Base-by-base conservation (phyloP, 2,888 invertebrate species). In the Drosophila kambysellisi region DNA sequence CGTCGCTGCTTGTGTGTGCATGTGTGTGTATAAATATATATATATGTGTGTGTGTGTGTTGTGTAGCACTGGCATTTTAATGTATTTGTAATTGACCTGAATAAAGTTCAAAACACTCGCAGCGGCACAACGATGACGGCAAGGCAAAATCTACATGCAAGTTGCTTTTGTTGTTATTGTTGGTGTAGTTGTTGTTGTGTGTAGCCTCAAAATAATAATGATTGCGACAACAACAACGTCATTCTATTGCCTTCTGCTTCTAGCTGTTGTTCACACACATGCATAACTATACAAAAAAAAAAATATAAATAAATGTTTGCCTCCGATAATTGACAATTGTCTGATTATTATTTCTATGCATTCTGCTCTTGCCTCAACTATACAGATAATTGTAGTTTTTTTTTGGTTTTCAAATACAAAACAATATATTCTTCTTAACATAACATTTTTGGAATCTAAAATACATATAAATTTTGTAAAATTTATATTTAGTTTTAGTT, bases 81-180 rank as follows among this genome's bases (percentile, higher is more conserved):
- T 91, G 91, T 92, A 90, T 91, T 91, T 92, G 91, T 89, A 89
- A 92, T 91, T 92, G 92, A 92, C 92, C 93, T 92, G 92, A 93
- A 92, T 92, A 92, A 91, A 92, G 92, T 92, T 93, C 92, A 92
- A 92, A 92, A 85, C 89, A 91, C 91, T 91, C 88, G 73, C 81
- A 81, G 74, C 74, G 68, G 64, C 83, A 71, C 79, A 71, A 68
- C 82, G 73, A 76, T 74, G 73, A 74, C 79, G 76, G 71, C 90
- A 86, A 88, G 88, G 88, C 90, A 76, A 90, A 89, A 86, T 90
- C 86, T 90, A 86, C 88, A 90, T 86, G 84, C 79, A 78, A 80
- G 79, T 53, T 70, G 60, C 54, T 57, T 30, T 20, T 56, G 39
- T 30, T 39, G 56, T 30, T 56, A 39, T 30, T 54, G 37, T 5